A percentile compares a stretch with the other conserved stretches of the same genome.
phyloP scores from a whole-genome alignment of 2,888 invertebrate species.

The Caenorhabditis sp. region DNA sequence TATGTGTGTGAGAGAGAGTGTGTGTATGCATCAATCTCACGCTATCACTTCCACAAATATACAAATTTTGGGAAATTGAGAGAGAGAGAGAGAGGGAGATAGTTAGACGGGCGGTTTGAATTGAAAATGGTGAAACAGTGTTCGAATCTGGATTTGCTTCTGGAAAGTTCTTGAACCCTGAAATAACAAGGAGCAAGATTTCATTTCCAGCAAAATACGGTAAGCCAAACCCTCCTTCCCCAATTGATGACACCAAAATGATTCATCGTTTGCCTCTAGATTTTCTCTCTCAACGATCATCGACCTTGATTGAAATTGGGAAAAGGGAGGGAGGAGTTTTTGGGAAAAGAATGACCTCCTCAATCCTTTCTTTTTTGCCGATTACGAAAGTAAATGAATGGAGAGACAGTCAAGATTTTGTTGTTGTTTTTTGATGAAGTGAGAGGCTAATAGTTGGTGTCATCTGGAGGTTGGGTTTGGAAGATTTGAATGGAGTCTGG shows the following conservation, averaged over 20 bases:
- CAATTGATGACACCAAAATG: constrained; percentile 3
- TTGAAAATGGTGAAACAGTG: not conserved
- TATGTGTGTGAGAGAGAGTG: constrained; percentile 5
- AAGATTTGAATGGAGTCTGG: not conserved
- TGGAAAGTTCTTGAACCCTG: not conserved
- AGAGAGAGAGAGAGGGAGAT: not conserved
- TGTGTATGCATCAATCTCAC: constrained; percentile 31
- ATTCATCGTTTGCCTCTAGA: constrained; percentile 6
- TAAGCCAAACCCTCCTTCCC: not conserved
- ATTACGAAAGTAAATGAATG: constrained; percentile 22
- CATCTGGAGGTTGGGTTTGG: not conserved
- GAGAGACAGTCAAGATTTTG: not conserved
- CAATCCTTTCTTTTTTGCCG: constrained; percentile 23
- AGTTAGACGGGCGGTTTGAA: not conserved
- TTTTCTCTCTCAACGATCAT: constrained; percentile 34
- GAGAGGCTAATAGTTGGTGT: constrained; percentile 1
- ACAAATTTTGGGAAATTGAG: constrained; percentile 25
- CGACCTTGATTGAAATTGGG: constrained; percentile 40
- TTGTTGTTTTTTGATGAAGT: not conserved
- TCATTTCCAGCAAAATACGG: not conserved
- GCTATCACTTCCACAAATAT: constrained; percentile 50
- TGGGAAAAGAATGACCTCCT: constrained; percentile 14
- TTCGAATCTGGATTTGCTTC: constrained; percentile 11
- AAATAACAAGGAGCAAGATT: no score
- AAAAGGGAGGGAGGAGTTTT: not conserved